A percentile compares a stretch with the other conserved stretches of the same genome.
These are phyloP conservation scores for Apamea epomidion DNA, from an alignment of 2,888 invertebrate species.

Conservation along the genomic window DNA sequence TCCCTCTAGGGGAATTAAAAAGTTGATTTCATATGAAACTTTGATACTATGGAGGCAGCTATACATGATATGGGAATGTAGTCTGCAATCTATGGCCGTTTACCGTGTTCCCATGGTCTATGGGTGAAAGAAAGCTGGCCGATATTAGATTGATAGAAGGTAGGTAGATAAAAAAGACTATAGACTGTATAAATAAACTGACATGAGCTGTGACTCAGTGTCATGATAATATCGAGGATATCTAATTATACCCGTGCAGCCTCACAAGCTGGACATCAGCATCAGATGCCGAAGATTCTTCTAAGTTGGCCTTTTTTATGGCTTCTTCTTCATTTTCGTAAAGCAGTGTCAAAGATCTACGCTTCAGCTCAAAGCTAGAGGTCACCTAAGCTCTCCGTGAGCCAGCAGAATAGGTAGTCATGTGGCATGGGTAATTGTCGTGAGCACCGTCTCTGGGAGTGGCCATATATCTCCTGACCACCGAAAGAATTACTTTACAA, in stretches of 20 bases:
- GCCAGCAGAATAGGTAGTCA: neutral
- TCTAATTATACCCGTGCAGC: too few species aligned
- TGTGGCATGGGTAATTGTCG: neutral
- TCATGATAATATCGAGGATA: neutral
- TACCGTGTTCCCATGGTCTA: constrained; percentile 1
- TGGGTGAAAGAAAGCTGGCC: constrained; percentile 12
- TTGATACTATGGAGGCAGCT: constrained; percentile 42
- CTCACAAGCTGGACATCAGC: neutral
- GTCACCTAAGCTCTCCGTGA: neutral
- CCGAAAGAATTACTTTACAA: too few species aligned
- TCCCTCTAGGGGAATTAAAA: constrained; percentile 62
- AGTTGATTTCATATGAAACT: constrained; percentile 62
- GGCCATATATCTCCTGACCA: neutral
- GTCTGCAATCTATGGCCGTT: constrained; percentile 17
- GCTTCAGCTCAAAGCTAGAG: neutral
- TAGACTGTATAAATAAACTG: neutral
- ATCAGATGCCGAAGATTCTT: neutral
- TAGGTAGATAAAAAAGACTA: neutral
- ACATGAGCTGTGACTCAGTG: too few species aligned
- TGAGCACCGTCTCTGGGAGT: neutral
- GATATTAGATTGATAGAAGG: neutral
- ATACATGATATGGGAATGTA: constrained; percentile 49
- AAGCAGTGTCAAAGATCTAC: neutral
- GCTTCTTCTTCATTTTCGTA: neutral
- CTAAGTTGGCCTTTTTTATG: neutral